Base-by-base conservation (phyloP, 2,113 vertebrate genomes). In the Hippocampus mohnikei region DNA sequence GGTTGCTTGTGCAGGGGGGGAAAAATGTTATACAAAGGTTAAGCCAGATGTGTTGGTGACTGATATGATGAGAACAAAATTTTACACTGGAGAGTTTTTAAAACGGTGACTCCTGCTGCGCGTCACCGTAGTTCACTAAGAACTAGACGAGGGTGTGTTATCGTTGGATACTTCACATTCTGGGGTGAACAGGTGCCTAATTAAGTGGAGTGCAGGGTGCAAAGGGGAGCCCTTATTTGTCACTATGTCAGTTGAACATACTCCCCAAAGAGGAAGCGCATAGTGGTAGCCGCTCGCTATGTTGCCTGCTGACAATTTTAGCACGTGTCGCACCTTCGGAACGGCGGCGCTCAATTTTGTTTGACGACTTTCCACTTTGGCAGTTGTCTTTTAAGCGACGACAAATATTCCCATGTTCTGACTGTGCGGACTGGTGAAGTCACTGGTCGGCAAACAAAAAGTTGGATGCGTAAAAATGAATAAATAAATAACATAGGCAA, bases 221-320 rank as follows among this genome's bases (percentile, higher is more conserved):
- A 63, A 63, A 63, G 61, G 61, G 20, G 23, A 48, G 23, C 41
- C n/a, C 42, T 65, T 23, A 16, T 46, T 65, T 23, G 42, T 65
- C 63, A 46, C 63, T 16, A 44, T 44, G 62, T 44, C 40, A 64
- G 20, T 25, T 25, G 42, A 46, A 65, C 41, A 27, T 4, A 42
- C 63, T 27, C 15, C 40, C 25, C 13, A 27, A 46, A 46, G 40
- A 65, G 42, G 63, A 65, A 65, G 23, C 63, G 12, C 42, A 46
- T 18, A 46, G n/a, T 65, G 41, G 7, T 23, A 16, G 6, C 15
- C 8, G 7, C 23, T 44, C 40, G n/a, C 40, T 16, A 64, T 64
- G 21, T 25, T 23, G 12, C 15, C 20, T 44, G 62, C 37, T 64
- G 62, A 16, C 62, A 23, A 12, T 64, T 33, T 46, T 12, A 44